A percentile compares a stretch with the other conserved stretches of the same genome.
These are phyloP conservation scores for Villa cingulata DNA, from an alignment of 2,888 invertebrate genomes.

Conservation along the genomic window DNA sequence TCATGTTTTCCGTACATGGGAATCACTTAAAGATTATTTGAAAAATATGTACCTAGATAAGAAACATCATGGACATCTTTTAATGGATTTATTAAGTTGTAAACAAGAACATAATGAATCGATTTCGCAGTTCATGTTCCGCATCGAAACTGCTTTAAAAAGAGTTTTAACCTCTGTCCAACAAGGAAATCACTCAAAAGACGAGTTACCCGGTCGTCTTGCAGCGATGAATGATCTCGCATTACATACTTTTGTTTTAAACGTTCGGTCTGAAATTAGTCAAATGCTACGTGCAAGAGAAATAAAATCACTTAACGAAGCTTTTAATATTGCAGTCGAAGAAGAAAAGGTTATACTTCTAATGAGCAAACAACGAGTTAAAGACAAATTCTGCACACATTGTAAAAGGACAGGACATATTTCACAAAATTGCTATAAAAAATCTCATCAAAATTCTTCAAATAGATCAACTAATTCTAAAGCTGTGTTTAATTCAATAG, in stretches of 20 bases:
- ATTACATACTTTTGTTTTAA: neutral
- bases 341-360: too few species aligned
- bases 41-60: conserved; percentile 6
- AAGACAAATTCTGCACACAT: neutral
- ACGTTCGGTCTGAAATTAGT: neutral
- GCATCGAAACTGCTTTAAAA: conserved; percentile 4
- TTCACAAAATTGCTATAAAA: neutral
- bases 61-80: conserved; percentile 4
- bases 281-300: neutral
- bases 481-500: neutral
- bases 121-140: conserved; percentile 5
- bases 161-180: neutral
- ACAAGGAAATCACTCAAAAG: neutral
- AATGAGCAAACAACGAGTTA: too few species aligned
- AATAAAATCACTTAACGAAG: neutral
- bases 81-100: conserved; percentile 4
- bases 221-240: neutral
- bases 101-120: conserved; percentile 3
- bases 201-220: neutral
- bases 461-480: neutral
- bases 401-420: neutral
- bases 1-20: conserved; percentile 2
- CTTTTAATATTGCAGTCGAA: neutral
- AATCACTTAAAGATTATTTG: conserved; percentile 2
- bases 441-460: too few species aligned